These are phyloP conservation scores for Xestia xanthographa DNA, from an alignment of 2,888 invertebrate genomes.

Conservation along the genomic window DNA sequence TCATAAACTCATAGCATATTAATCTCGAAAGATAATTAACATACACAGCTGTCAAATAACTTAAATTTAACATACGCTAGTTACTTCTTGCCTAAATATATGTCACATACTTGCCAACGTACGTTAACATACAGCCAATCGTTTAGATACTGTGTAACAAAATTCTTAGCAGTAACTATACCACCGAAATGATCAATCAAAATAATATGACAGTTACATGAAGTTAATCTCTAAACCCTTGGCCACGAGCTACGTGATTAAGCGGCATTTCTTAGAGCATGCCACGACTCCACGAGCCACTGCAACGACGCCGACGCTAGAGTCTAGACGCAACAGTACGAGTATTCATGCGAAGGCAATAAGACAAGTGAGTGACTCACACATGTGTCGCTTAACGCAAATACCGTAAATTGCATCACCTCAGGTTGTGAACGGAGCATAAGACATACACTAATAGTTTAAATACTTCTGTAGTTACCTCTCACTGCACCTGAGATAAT, in stretches of 20 bases:
- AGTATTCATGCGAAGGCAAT: background rate
- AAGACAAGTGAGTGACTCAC: background rate
- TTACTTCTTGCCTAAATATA: conserved; percentile 33
- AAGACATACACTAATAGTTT: background rate
- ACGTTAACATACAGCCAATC: conserved; percentile 3
- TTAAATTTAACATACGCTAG: conserved; percentile 36
- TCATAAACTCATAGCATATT: conserved; percentile 23
- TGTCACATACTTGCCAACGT: conserved; percentile 2
- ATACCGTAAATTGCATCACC: background rate
- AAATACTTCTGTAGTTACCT: background rate
- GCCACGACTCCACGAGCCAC: background rate
- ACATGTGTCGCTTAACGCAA: background rate
- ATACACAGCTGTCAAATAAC: conserved; percentile 45
- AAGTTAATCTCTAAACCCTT: background rate
- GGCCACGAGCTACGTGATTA: background rate
- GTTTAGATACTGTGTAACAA: background rate
- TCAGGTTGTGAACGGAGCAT: background rate
- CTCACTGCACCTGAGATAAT: conserved; percentile 17
- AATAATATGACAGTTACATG: conserved; percentile 3
- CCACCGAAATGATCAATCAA: conserved; percentile 14
- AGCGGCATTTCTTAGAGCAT: background rate
- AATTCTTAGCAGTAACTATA: background rate
- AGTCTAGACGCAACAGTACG: too few species aligned
- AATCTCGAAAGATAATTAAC: conserved; percentile 38
- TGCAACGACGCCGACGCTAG: background rate